These are phyloP conservation scores for Trissonchulus latispiculum DNA, from an alignment of 2,888 invertebrate genomes.

Conservation along the genomic window DNA sequence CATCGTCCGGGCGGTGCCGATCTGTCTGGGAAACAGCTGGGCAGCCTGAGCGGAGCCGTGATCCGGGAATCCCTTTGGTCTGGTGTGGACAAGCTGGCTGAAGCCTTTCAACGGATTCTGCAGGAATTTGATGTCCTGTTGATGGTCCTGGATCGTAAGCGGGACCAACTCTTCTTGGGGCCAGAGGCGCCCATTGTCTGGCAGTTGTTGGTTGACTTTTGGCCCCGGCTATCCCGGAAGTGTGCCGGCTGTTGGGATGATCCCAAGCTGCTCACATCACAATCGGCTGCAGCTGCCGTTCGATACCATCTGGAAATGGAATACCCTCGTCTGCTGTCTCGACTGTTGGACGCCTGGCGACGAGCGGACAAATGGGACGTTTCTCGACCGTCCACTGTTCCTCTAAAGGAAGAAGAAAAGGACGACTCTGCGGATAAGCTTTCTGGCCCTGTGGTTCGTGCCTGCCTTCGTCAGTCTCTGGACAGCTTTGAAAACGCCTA, in stretches of 20 bases:
- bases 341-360: constrained; percentile 56
- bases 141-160: background rate
- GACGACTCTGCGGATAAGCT: background rate
- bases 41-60: too few species aligned
- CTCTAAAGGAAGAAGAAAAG: background rate
- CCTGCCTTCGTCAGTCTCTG: constrained; percentile 46
- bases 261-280: too few species aligned
- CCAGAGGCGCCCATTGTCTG: background rate
- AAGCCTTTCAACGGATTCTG: too few species aligned
- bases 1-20: background rate
- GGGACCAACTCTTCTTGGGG: background rate
- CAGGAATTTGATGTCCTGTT: too few species aligned
- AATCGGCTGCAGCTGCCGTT: constrained; percentile 45
- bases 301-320: constrained; percentile 76
- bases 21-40: too few species aligned
- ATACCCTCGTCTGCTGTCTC: constrained; percentile 70
- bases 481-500: constrained; percentile 72
- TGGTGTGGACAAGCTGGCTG: background rate
- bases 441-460: constrained; percentile 25
- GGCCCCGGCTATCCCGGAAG: background rate
- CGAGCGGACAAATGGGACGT: background rate
- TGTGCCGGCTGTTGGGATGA: background rate
- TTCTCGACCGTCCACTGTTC: background rate
- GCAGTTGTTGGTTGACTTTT: background rate
- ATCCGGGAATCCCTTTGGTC: too few species aligned